A percentile compares a stretch with the other conserved stretches of the same genome.
Conservation (phyloP, 2,888 invertebrate species). For the Pyrocoelia pectoralis region DNA sequence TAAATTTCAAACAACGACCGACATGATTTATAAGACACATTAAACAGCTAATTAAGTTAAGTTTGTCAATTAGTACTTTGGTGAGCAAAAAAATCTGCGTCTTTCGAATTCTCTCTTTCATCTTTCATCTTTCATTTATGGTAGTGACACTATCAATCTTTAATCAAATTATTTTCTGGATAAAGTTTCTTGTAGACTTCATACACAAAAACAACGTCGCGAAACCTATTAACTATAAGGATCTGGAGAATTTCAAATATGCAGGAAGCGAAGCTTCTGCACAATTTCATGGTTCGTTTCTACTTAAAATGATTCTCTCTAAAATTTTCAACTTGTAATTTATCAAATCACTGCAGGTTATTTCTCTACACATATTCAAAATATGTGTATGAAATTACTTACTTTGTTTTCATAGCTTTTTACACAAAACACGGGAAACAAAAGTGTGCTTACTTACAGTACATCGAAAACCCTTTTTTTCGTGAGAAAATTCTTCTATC, state of each 20-base stretch:
- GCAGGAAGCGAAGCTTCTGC: conserved; percentile 26
- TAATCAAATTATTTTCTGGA: conserved; percentile 16
- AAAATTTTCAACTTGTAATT: conserved; percentile 28
- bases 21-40: not conserved
- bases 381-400: not conserved
- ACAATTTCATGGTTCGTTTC: conserved; percentile 33
- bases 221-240: conserved; percentile 30
- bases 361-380: conserved; percentile 5
- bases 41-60: not conserved
- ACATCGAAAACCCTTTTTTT: too few relatives aligned
- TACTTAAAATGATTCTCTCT: conserved; percentile 29
- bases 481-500: too few relatives aligned
- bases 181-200: conserved; percentile 13
- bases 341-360: conserved; percentile 21
- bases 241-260: conserved; percentile 28
- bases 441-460: too few relatives aligned
- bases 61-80: not conserved
- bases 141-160: conserved; percentile 8
- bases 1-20: not conserved
- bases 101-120: conserved; percentile 10
- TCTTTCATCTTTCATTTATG: conserved; percentile 5
- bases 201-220: conserved; percentile 13
- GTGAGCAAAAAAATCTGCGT: not conserved
- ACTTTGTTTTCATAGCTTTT: too few relatives aligned
- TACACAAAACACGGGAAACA: too few relatives aligned